Percentiles rank a stretch among this genome's conserved stretches.
These are phyloP conservation scores for Hirundichthys speculiger DNA, from an alignment of 2,113 vertebrate species.

Conservation along the genomic window DNA sequence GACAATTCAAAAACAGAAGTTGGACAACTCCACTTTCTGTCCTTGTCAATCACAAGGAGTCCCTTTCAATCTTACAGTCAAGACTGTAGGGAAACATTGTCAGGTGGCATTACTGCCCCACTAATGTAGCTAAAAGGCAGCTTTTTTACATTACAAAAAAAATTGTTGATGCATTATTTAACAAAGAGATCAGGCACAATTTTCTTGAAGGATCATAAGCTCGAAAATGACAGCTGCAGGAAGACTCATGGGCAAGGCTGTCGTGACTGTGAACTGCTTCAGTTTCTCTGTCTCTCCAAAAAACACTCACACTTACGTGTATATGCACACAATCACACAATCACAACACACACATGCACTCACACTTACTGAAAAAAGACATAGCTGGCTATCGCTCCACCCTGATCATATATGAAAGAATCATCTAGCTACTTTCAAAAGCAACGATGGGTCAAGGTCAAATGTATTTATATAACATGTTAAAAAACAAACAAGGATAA, in stretches of 20 bases:
- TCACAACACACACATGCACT: no score
- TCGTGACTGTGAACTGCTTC: conserved; percentile 12
- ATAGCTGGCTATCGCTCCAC: no score
- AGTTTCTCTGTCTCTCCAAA: not conserved
- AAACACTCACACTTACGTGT: not conserved
- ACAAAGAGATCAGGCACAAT: conserved; percentile 72
- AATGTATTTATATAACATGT: no score
- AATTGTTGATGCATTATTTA: conserved; percentile 79
- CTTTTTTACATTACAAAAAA: conserved; percentile 81
- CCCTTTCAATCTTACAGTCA: conserved; percentile 54
- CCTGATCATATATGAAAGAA: no score
- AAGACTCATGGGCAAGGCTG: conserved; percentile 50
- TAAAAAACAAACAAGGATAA: no score
- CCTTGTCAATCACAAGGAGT: conserved; percentile 83
- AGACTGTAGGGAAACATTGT: conserved; percentile 78
- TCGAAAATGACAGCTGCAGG: conserved; percentile 51
- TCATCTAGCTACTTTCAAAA: no score
- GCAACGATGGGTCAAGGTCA: no score
- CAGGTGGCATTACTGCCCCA: conserved; percentile 82
- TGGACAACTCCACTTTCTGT: conserved; percentile 79
- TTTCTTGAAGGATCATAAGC: conserved; percentile 69
- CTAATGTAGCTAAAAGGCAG: conserved; percentile 70
- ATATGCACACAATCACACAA: no score
- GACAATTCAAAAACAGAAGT: conserved; percentile 80
- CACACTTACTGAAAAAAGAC: no score